Evolutionary conservation across 2,113 vertebrate species (phyloP).

Genomic region (Furnarius figulus): DNA sequence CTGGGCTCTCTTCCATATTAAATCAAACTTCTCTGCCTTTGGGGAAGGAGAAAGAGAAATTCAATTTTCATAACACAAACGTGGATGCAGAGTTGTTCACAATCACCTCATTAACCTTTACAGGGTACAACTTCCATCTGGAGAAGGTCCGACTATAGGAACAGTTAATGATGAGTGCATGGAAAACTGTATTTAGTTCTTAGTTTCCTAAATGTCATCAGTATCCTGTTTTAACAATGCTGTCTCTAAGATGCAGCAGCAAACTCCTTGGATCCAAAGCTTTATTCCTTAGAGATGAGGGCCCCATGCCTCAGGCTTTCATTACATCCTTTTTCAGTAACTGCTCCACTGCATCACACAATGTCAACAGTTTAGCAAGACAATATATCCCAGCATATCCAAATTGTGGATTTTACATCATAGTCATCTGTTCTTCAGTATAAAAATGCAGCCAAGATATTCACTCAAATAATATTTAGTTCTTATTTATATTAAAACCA

Average conservation of each 20-base stretch:
- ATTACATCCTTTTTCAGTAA: not conserved
- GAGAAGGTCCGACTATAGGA: not conserved
- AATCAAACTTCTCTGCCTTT: constrained; percentile 85
- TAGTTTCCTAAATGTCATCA: not conserved
- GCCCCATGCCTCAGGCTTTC: not conserved
- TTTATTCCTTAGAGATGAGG: not conserved
- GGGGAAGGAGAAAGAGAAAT: constrained; percentile 45
- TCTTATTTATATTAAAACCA: not conserved
- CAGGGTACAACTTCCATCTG: not conserved
- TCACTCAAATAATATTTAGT: not conserved
- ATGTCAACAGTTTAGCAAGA: not conserved
- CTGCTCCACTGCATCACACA: not conserved
- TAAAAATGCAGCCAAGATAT: not conserved
- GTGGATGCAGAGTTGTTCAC: not conserved
- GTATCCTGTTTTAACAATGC: not conserved
- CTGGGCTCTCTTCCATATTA: constrained; percentile 81
- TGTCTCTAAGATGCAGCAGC: not conserved
- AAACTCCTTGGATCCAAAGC: not conserved
- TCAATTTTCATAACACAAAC: not conserved
- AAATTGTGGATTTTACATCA: not conserved
- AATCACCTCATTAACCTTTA: not conserved
- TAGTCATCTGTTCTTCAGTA: not conserved
- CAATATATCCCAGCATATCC: not conserved
- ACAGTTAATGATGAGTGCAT: not conserved
- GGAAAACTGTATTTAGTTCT: not conserved